These are phyloP conservation scores for Lepidocolaptes lacrymiger DNA, from an alignment of 2,797 vertebrate genomes.

Conservation along the genomic window DNA sequence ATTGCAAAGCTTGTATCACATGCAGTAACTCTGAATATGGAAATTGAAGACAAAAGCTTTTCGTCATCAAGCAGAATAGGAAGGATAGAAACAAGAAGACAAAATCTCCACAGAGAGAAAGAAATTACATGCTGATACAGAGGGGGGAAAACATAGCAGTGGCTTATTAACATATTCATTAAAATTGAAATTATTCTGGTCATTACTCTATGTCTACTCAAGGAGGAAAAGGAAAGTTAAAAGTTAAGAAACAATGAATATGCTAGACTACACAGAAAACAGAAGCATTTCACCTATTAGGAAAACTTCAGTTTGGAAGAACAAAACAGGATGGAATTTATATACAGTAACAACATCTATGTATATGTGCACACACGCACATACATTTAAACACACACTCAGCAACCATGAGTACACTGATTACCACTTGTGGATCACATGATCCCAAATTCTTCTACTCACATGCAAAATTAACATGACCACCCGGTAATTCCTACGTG, in stretches of 20 bases:
- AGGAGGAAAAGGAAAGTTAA: not conserved
- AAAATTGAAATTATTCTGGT: not conserved
- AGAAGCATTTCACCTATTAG: not conserved
- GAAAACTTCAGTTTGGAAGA: not conserved
- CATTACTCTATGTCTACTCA: not conserved
- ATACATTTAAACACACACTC: not conserved
- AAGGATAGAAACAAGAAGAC: not conserved
- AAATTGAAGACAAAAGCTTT: not conserved
- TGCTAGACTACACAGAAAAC: not conserved
- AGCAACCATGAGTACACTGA: not conserved
- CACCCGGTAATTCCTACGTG: fast-evolving
- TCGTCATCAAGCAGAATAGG: not conserved
- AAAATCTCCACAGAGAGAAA: not conserved
- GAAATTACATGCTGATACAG: not conserved
- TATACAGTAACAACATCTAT: not conserved
- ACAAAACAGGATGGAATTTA: not conserved
- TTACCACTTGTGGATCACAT: not conserved
- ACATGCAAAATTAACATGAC: not conserved
- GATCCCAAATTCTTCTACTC: not conserved
- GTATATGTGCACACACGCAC: fast-evolving
- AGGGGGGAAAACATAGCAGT: not conserved
- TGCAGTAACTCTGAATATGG: not conserved
- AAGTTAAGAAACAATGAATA: not conserved
- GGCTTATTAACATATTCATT: not conserved
- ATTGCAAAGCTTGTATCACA: not conserved